Percentiles rank a stretch among this genome's conserved stretches.
These are phyloP conservation scores for Melanotaenia pygmaea DNA, from an alignment of 2,797 vertebrate species.

Conservation along the genomic window DNA sequence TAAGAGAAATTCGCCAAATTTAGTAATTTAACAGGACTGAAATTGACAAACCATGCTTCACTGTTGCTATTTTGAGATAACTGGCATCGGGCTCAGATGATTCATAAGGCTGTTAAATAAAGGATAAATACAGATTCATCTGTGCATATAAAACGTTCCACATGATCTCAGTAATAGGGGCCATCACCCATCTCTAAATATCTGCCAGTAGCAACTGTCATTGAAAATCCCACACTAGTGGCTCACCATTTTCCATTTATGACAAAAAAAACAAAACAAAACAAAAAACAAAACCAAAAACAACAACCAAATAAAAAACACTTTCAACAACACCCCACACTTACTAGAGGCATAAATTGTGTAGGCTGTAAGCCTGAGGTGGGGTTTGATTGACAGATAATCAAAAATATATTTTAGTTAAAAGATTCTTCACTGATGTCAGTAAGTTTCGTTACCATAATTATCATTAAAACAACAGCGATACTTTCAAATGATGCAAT, in stretches of 20 bases:
- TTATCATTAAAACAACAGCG: not conserved
- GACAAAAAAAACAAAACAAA: conserved; percentile 11
- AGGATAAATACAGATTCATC: not conserved
- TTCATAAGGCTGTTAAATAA: conserved; percentile 1
- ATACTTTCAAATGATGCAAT: not conserved
- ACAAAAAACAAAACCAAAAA: too few relatives aligned
- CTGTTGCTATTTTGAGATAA: conserved; percentile 9
- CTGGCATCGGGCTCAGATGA: conserved; percentile 2
- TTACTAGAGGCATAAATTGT: conserved; percentile 23
- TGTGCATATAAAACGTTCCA: not conserved
- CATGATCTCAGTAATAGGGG: conserved; percentile 1
- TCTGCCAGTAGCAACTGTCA: not conserved
- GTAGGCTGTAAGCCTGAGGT: conserved; percentile 17
- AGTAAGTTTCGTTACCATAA: not conserved
- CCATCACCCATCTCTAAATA: conserved; percentile 9
- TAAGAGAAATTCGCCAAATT: conserved; percentile 11
- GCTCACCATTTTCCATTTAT: conserved; percentile 7
- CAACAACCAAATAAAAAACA: not conserved
- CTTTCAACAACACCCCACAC: conserved; percentile 21
- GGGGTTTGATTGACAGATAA: conserved; percentile 24
- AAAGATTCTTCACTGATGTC: not conserved
- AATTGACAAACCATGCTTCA: conserved; percentile 20
- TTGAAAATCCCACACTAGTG: not conserved
- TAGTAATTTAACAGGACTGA: conserved; percentile 27
- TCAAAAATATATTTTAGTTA: conserved; percentile 16